Conservation (phyloP, 92 coral and sea anemone genomes). For the Pocillopora grandis region DNA sequence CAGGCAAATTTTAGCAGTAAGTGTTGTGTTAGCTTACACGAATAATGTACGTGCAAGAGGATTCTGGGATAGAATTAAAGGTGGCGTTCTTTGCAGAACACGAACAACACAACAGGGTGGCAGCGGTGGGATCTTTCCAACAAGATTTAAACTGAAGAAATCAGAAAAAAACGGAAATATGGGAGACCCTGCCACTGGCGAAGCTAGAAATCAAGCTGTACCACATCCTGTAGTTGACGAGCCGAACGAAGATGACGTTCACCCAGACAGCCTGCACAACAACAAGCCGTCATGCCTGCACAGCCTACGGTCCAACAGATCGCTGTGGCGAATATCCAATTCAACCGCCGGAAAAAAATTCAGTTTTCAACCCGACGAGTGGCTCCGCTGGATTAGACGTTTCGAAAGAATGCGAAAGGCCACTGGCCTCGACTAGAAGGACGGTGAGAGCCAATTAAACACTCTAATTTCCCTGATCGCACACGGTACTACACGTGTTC, state of each 20-base stretch:
- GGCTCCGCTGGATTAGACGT: slow-evolving; percentile 20
- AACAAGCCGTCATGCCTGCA: no score
- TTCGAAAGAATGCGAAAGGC: slow-evolving; percentile 49
- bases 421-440: slow-evolving; percentile 49
- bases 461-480: slow-evolving; percentile 26
- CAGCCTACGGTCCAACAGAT: no score
- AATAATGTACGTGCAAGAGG: no score
- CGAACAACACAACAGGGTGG: no score
- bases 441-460: slow-evolving; percentile 49
- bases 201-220: background rate
- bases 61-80: no score
- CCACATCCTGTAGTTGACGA: background rate
- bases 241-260: background rate
- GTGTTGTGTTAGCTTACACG: no score
- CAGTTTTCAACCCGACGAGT: slow-evolving; percentile 1
- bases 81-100: no score
- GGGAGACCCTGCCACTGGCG: background rate
- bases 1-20: no score
- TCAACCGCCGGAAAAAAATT: background rate
- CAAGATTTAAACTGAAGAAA: background rate
- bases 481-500: no score
- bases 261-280: no score
- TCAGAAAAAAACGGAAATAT: background rate
- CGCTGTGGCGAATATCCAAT: background rate
- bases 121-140: no score